A percentile compares a stretch with the other conserved stretches of the same genome.
Conservation (phyloP, 2,797 vertebrate species). For the Furcifer pardalis region DNA sequence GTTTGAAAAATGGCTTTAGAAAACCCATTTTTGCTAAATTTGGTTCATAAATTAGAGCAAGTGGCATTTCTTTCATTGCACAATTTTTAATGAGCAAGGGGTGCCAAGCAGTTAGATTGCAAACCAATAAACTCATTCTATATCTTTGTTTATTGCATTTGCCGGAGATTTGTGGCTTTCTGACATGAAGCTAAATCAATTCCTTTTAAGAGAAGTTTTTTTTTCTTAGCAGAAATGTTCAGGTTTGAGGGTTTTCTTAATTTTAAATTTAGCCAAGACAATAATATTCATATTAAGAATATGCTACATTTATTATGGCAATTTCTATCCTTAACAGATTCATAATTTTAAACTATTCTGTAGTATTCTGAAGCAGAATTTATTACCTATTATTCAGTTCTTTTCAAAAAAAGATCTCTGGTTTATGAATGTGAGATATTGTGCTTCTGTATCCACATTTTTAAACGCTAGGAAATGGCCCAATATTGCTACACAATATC, state of each 20-base stretch:
- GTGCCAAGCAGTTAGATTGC: slow-evolving; percentile 37
- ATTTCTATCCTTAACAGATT: slow-evolving; percentile 25
- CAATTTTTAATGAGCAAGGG: slow-evolving; percentile 44
- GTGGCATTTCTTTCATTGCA: slow-evolving; percentile 54
- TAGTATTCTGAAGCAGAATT: neutral
- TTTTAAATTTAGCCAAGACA: slow-evolving; percentile 30
- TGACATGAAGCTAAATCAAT: slow-evolving; percentile 41
- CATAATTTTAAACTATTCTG: neutral
- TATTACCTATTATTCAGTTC: too few species aligned
- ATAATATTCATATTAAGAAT: slow-evolving; percentile 40
- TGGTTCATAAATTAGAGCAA: slow-evolving; percentile 58
- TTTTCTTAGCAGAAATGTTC: slow-evolving; percentile 29
- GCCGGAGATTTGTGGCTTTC: slow-evolving; percentile 39
- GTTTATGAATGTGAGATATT: too few species aligned
- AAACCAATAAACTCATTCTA: slow-evolving; percentile 44
- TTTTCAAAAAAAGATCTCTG: too few species aligned
- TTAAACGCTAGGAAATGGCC: too few species aligned
- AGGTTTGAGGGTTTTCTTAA: slow-evolving; percentile 17
- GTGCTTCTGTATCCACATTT: too few species aligned
- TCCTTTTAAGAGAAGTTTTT: slow-evolving; percentile 32
- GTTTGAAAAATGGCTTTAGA: slow-evolving; percentile 57
- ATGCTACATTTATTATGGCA: slow-evolving; percentile 26
- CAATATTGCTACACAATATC: too few species aligned
- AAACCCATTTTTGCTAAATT: slow-evolving; percentile 48
- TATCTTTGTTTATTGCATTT: slow-evolving; percentile 46